A percentile compares a stretch with the other conserved stretches of the same genome.
These are phyloP conservation scores for Metopia argyrocephala DNA, from an alignment of 2,888 invertebrate species.

Conservation along the genomic window DNA sequence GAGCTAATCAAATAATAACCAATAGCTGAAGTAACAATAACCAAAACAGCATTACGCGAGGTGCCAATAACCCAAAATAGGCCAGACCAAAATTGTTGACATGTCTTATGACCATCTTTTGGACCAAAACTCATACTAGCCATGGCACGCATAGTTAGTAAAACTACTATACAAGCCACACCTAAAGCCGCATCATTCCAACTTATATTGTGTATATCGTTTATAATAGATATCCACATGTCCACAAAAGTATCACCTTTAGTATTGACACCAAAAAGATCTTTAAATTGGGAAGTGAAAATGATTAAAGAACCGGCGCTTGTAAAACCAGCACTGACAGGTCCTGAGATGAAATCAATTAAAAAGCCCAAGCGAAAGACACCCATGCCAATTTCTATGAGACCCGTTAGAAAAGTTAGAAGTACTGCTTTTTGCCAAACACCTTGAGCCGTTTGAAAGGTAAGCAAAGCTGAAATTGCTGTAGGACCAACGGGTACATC, in stretches of 20 bases:
- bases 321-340: constrained; percentile 92
- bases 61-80: constrained; percentile 86
- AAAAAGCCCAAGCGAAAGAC: constrained; percentile 90
- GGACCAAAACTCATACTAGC: constrained; percentile 83
- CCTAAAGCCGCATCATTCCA: constrained; percentile 88
- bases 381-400: constrained; percentile 89
- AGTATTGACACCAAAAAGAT: constrained; percentile 86
- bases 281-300: constrained; percentile 91
- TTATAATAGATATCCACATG: constrained; percentile 86
- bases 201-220: constrained; percentile 83
- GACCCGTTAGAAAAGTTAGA: constrained; percentile 87
- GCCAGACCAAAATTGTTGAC: constrained; percentile 82
- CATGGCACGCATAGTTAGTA: constrained; percentile 87
- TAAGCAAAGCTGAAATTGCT: constrained; percentile 92
- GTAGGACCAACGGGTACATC: constrained; percentile 96
- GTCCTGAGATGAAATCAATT: constrained; percentile 93
- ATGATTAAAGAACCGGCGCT: constrained; percentile 94
- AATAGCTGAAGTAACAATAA: constrained; percentile 83
- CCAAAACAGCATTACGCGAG: constrained; percentile 89
- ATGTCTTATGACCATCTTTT: constrained; percentile 75
- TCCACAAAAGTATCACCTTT: constrained; percentile 87
- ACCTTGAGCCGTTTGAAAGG: constrained; percentile 86
- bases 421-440: constrained; percentile 84
- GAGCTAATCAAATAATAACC: constrained; percentile 82
- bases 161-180: constrained; percentile 84